Evolutionary conservation across 2,888 invertebrate genomes (phyloP).

Genomic region (Pyrrhia umbra): DNA sequence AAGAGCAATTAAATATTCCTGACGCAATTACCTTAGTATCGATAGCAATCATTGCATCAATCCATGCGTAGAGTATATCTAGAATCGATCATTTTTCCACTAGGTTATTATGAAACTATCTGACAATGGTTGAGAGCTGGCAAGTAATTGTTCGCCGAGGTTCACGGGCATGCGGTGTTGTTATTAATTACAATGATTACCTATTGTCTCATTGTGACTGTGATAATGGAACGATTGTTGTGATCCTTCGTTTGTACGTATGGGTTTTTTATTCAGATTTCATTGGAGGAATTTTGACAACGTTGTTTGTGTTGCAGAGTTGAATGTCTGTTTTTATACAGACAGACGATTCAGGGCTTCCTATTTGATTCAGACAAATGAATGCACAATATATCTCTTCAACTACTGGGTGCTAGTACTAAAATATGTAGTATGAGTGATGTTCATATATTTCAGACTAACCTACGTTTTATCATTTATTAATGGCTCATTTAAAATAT

Average conservation of each 20-base stretch:
- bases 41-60: constrained; percentile 23
- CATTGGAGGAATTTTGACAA: constrained; percentile 1
- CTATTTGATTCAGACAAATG: too few species aligned
- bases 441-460: too few species aligned
- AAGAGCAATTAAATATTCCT: constrained; percentile 5
- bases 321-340: too few species aligned
- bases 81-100: constrained; percentile 49
- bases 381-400: too few species aligned
- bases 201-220: constrained; percentile 79
- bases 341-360: too few species aligned
- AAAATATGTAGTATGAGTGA: too few species aligned
- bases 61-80: constrained; percentile 27
- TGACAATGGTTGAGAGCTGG: constrained; percentile 58
- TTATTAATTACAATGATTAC: constrained; percentile 74
- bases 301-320: background rate
- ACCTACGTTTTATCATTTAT: too few species aligned
- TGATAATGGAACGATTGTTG: constrained; percentile 45
- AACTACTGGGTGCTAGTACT: too few species aligned
- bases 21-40: constrained; percentile 2
- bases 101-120: constrained; percentile 32
- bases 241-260: constrained; percentile 20
- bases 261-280: constrained; percentile 34
- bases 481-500: too few species aligned
- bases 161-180: constrained; percentile 46
- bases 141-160: constrained; percentile 50